phyloP scores from a whole-genome alignment of 2,113 vertebrate genomes.

The Varanus salvator region DNA sequence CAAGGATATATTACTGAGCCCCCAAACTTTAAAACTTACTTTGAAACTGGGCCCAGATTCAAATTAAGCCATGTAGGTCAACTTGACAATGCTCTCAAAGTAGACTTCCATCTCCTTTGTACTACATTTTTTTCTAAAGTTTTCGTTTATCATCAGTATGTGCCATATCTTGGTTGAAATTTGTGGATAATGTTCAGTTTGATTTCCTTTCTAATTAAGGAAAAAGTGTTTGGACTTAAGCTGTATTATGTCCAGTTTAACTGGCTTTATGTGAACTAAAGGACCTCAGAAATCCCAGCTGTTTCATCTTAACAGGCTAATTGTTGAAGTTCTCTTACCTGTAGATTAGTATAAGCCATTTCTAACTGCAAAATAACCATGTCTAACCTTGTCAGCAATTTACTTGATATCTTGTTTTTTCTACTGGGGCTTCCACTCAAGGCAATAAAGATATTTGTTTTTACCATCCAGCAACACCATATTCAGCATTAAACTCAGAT shows the following conservation, averaged over 20 bases:
- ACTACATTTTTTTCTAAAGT: neutral
- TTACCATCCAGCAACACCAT: neutral
- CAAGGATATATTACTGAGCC: neutral
- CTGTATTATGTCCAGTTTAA: neutral
- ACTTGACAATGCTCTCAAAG: neutral
- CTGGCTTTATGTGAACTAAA: neutral
- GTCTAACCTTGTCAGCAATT: conserved; percentile 13
- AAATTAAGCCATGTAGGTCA: neutral
- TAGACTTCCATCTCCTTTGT: neutral
- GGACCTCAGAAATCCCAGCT: neutral
- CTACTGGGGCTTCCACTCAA: neutral
- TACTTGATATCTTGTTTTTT: conserved; percentile 1
- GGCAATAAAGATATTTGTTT: rapidly evolving
- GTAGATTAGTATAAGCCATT: neutral
- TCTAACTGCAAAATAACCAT: conserved; percentile 1
- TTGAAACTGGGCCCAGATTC: neutral
- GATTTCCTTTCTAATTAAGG: neutral
- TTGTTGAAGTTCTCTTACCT: neutral
- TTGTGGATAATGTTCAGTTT: neutral
- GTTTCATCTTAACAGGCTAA: neutral
- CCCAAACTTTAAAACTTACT: neutral
- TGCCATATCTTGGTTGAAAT: neutral
- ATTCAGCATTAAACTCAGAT: neutral
- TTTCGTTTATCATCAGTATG: neutral
- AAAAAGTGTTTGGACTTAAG: neutral